Base-by-base conservation (phyloP, 2,797 vertebrate species). In the Trematomus bernacchii region DNA sequence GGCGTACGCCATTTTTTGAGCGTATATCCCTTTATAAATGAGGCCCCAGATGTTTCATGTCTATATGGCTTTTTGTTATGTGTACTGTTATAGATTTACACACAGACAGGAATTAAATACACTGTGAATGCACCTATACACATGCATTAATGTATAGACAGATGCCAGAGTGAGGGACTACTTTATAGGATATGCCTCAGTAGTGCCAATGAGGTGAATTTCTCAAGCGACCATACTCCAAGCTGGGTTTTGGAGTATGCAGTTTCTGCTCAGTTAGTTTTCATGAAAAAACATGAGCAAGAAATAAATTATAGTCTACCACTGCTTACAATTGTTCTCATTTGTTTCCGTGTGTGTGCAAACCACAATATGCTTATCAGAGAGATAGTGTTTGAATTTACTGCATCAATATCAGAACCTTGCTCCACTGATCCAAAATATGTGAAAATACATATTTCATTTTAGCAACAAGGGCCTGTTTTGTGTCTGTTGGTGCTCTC, bases 401-500 rank as follows among this genome's bases (percentile, higher is more conserved):
- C 53, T 40, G 3, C 46, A 21, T 71, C 19, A 52, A 4, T 18
- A 44, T 15, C 8, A 61, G n/a, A 27, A 42, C 46, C n/a, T 70
- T 44, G 11, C 47, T 37, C 12, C 55, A 50, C 18, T 30, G 4
- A 37, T 48, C 23, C 27, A 63, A 59, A 30, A 46, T 15, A 55
- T 10, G 14, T 23, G 8, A 46, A 30, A 54, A 54, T 27, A 61
- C 6, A 15, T 2, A 43, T 66, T 61, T 62, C n/a, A 42, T 44
- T 57, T 43, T 21, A 50, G 47, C 19, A 60, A 47, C 54, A 47
- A 18, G 47, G 50, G 47, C 2, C 18, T 2, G 8, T 66, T 62
- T n/a, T 55, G 44, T 64, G 52, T 76, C 58, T 15, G 63, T 52
- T 16, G 18, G 7, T 70, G n/a, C n/a, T 58, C 33, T 52, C 7